Evolutionary conservation across 2,113 vertebrate species (phyloP).

Genomic region (Microtus richardsoni): DNA sequence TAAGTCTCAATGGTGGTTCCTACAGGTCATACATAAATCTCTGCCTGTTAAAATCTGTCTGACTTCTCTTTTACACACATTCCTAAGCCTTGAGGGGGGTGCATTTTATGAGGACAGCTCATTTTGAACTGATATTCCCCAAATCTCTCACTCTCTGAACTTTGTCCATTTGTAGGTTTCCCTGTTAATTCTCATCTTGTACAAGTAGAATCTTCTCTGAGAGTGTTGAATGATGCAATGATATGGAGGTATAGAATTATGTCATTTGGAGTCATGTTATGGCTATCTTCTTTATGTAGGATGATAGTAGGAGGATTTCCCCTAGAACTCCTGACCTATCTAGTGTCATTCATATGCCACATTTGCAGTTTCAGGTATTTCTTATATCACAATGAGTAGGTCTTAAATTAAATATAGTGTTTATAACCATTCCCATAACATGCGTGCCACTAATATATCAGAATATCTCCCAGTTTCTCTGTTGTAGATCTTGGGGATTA

Average conservation of each 20-base stretch:
- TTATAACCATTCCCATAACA: not conserved
- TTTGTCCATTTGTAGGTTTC: too few relatives aligned
- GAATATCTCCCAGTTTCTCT: not conserved
- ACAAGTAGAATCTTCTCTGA: not conserved
- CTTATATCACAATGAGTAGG: not conserved
- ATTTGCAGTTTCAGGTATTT: not conserved
- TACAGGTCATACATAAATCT: not conserved
- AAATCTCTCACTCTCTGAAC: not conserved
- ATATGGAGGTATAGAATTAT: not conserved
- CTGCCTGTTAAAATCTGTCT: not conserved
- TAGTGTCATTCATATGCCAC: not conserved
- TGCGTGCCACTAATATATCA: not conserved
- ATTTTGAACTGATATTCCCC: not conserved
- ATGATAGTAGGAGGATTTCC: not conserved
- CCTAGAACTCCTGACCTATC: not conserved
- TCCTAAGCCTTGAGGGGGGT: rapidly evolving
- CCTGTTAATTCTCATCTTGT: not conserved
- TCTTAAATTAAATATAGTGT: not conserved
- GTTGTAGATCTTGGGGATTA: not conserved
- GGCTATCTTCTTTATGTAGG: not conserved
- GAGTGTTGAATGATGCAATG: not conserved
- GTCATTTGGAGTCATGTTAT: not conserved
- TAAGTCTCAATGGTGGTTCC: not conserved
- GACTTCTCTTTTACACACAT: not conserved
- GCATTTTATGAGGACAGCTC: not conserved